Evolutionary conservation across 2,113 vertebrate genomes (phyloP).

Genomic region (Trematomus loennbergii): DNA sequence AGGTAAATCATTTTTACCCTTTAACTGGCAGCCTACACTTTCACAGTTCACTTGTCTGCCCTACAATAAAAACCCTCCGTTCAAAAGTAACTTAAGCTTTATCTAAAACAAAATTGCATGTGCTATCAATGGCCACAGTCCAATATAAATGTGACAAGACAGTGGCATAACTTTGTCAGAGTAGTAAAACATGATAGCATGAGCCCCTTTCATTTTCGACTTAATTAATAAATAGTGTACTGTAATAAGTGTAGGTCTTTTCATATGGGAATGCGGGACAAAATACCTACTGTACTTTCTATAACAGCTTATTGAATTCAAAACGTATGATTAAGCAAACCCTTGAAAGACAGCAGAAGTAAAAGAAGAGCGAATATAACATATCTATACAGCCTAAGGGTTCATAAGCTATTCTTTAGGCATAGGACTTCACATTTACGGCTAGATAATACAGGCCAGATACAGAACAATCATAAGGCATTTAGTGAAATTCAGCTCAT

Average conservation of each 20-base stretch:
- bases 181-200: neutral
- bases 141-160: neutral
- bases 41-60: neutral
- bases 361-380: neutral
- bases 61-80: neutral
- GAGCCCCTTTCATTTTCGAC: neutral
- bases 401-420: neutral
- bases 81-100: conserved; percentile 17
- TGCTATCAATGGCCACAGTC: neutral
- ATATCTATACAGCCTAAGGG: neutral
- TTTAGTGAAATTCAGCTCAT: neutral
- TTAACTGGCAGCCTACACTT: neutral
- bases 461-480: neutral
- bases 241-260: neutral
- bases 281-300: neutral
- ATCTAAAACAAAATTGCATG: neutral
- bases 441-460: neutral
- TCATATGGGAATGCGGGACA: neutral
- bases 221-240: neutral
- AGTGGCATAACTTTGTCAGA: neutral
- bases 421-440: neutral
- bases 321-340: neutral
- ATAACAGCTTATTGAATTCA: neutral
- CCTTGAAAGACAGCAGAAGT: neutral
- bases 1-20: neutral